Evolutionary conservation across 2,797 vertebrate genomes (phyloP).

Genomic region (Paedocypris micromegethes): DNA sequence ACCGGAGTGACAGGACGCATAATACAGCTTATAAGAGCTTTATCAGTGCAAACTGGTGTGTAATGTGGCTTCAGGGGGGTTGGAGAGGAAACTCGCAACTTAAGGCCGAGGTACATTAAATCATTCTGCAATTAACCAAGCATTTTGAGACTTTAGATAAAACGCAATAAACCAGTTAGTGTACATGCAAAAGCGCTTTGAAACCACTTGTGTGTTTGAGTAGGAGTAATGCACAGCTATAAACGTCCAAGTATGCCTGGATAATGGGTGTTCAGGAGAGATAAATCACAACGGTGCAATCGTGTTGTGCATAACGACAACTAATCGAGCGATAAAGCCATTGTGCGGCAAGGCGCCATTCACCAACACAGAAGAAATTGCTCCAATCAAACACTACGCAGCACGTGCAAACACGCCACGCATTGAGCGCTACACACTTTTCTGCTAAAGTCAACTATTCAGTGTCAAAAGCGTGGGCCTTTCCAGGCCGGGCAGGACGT

Average conservation of each 20-base stretch:
- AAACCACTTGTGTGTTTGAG: conserved; percentile 33
- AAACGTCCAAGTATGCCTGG: conserved; percentile 59
- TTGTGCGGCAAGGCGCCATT: not conserved
- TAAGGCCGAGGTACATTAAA: conserved; percentile 44
- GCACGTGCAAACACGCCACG: too few relatives aligned
- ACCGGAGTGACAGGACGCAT: conserved; percentile 52
- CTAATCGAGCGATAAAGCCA: conserved; percentile 9
- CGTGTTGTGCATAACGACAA: not conserved
- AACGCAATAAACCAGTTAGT: conserved; percentile 52
- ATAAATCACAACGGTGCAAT: conserved; percentile 14
- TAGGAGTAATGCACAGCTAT: conserved; percentile 30
- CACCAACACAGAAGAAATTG: not conserved
- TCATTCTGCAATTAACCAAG: conserved; percentile 45
- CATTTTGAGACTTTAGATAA: conserved; percentile 44
- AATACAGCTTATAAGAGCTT: conserved; percentile 40
- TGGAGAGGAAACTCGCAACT: conserved; percentile 41
- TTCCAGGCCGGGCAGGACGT: conserved; percentile 70
- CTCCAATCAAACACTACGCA: too few relatives aligned
- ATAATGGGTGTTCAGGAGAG: conserved; percentile 6
- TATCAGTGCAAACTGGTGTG: conserved; percentile 59
- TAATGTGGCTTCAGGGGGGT: conserved; percentile 37
- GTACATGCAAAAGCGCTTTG: conserved; percentile 17
- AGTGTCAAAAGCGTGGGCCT: too few relatives aligned
- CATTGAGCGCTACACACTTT: too few relatives aligned
- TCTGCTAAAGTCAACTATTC: too few relatives aligned